Percentiles rank a stretch among this genome's conserved stretches.
Conservation (phyloP, 2,888 invertebrate species). For the Eupithecia exiguata region DNA sequence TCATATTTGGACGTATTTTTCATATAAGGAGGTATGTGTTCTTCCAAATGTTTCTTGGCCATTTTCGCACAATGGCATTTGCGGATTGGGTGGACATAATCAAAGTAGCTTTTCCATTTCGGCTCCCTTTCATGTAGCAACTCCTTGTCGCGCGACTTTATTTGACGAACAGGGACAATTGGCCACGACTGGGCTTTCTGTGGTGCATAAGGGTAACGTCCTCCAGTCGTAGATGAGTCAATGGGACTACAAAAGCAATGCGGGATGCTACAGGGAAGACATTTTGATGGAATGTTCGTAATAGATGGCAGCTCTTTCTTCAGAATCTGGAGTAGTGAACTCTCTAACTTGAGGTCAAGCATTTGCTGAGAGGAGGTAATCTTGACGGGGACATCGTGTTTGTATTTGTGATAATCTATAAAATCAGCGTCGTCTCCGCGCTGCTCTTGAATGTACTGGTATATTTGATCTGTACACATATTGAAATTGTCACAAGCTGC, state of each 20-base stretch:
- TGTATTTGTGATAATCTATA: conserved; percentile 61
- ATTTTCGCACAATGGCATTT: conserved; percentile 62
- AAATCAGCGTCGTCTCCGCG: conserved; percentile 60
- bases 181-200: neutral
- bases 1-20: conserved; percentile 61
- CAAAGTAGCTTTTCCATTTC: conserved; percentile 67
- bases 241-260: conserved; percentile 61
- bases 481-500: conserved; percentile 73
- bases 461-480: conserved; percentile 63
- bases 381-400: conserved; percentile 61
- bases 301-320: conserved; percentile 66
- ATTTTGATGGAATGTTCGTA: conserved; percentile 53
- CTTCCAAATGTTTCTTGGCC: conserved; percentile 66
- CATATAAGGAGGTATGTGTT: conserved; percentile 74
- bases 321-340: conserved; percentile 70
- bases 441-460: conserved; percentile 57
- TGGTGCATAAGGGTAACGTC: neutral
- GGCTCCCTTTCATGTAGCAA: conserved; percentile 65
- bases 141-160: conserved; percentile 53
- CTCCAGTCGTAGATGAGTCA: conserved; percentile 29
- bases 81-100: conserved; percentile 55
- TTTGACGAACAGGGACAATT: conserved; percentile 51
- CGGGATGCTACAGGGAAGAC: conserved; percentile 61
- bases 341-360: conserved; percentile 63
- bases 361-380: conserved; percentile 57